Evolutionary conservation across 2,113 vertebrate species (phyloP).

Genomic region (Melanerpes aurifrons): DNA sequence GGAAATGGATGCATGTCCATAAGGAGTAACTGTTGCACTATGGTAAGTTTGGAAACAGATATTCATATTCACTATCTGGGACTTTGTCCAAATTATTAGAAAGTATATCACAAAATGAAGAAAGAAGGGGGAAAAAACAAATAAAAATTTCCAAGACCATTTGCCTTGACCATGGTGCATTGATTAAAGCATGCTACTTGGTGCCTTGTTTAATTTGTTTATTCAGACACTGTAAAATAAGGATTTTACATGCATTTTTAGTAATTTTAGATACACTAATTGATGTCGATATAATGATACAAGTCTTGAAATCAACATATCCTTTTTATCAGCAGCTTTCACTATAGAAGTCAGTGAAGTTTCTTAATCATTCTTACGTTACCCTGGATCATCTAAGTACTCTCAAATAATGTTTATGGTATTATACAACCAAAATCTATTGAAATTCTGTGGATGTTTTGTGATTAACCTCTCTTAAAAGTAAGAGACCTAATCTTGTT

Average conservation of each 20-base stretch:
- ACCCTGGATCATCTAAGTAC: not conserved
- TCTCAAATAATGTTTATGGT: not conserved
- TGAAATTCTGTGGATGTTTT: not conserved
- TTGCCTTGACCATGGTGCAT: not conserved
- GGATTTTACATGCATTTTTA: not conserved
- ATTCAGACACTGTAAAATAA: not conserved
- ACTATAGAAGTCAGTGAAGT: not conserved
- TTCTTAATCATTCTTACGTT: not conserved
- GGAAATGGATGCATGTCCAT: not conserved
- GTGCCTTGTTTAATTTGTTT: not conserved
- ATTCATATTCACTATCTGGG: accelerated
- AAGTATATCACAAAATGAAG: not conserved
- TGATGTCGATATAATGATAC: not conserved
- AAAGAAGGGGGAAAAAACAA: not conserved
- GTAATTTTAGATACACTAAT: not conserved
- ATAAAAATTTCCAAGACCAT: not conserved
- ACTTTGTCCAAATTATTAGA: not conserved
- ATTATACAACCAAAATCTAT: not conserved
- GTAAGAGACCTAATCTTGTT: not conserved
- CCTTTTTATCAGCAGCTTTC: not conserved
- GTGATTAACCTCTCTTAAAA: not conserved
- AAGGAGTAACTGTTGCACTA: not conserved
- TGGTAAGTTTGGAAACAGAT: not conserved
- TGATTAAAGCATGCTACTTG: not conserved
- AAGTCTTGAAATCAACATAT: not conserved